A percentile compares a stretch with the other conserved stretches of the same genome.
Conservation (phyloP, 2,113 vertebrate genomes). For the Petroica traversi region DNA sequence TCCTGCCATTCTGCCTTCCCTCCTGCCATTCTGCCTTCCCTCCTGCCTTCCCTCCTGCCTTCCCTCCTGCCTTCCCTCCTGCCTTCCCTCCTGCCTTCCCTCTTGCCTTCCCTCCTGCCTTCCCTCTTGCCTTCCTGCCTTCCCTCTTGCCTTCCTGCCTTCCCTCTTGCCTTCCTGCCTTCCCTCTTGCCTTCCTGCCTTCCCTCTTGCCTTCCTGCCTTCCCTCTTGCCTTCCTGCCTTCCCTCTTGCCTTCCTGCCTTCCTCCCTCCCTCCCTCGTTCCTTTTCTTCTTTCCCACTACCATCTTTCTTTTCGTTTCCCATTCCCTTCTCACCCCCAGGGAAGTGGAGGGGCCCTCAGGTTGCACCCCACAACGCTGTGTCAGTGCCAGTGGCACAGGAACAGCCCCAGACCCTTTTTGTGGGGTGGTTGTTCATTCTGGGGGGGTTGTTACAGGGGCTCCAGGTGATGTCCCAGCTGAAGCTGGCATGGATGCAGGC, state of each 20-base stretch:
- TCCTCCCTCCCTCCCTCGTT: fast-evolving
- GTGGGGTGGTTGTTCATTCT: not conserved
- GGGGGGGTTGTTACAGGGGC: constrained; percentile 61
- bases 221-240: fast-evolving
- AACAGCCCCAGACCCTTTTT: not conserved
- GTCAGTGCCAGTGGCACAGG: fast-evolving
- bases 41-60: no score
- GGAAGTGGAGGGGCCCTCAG: not conserved
- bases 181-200: fast-evolving
- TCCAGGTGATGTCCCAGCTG: constrained; percentile 78
- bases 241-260: no score
- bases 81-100: no score
- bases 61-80: no score
- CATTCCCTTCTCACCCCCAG: no score
- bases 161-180: fast-evolving
- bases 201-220: no score
- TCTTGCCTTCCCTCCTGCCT: no score
- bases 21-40: no score
- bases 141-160: no score
- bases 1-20: no score
- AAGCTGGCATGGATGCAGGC: constrained; percentile 81
- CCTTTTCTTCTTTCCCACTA: not conserved
- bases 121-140: no score
- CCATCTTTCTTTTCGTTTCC: not conserved
- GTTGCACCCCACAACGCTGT: fast-evolving